Percentiles rank a stretch among this genome's conserved stretches.
These are phyloP conservation scores for Rana temporaria DNA, from an alignment of 2,113 vertebrate genomes.

Conservation along the genomic window DNA sequence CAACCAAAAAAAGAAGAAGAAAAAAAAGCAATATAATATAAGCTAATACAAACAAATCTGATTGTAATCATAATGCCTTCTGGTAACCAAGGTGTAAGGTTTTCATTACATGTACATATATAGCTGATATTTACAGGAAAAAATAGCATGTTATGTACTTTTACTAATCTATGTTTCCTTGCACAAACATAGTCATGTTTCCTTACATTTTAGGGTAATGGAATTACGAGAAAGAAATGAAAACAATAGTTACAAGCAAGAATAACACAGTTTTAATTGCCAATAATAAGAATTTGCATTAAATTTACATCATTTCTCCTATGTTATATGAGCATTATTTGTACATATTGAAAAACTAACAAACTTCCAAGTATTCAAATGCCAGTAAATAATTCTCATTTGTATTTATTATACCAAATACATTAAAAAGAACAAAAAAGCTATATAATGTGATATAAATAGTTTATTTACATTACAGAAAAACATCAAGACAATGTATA, in stretches of 20 bases:
- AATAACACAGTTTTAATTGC: background rate
- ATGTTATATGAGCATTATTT: background rate
- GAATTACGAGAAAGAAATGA: no score
- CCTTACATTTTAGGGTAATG: no score
- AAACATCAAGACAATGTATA: constrained; percentile 99
- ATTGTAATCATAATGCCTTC: no score
- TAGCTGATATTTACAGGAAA: no score
- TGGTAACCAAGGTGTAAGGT: no score
- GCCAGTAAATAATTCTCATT: constrained; percentile 73
- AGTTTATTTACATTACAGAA: constrained; percentile 99
- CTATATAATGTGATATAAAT: constrained; percentile 97
- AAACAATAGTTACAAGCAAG: background rate
- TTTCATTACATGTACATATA: no score
- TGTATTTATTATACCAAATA: constrained; percentile 89
- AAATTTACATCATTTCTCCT: background rate
- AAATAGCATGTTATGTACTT: no score
- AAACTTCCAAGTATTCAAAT: constrained; percentile 24
- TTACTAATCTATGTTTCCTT: no score
- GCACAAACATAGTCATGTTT: no score
- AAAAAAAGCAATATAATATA: no score
- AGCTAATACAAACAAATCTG: no score
- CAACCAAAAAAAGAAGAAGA: no score
- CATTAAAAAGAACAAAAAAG: constrained; percentile 86
- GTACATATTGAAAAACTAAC: background rate
- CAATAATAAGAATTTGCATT: background rate